Percentiles rank a stretch among this genome's conserved stretches.
Conservation (phyloP, 1,140 invertebrate genomes). For the Sitobion miscanthi region DNA sequence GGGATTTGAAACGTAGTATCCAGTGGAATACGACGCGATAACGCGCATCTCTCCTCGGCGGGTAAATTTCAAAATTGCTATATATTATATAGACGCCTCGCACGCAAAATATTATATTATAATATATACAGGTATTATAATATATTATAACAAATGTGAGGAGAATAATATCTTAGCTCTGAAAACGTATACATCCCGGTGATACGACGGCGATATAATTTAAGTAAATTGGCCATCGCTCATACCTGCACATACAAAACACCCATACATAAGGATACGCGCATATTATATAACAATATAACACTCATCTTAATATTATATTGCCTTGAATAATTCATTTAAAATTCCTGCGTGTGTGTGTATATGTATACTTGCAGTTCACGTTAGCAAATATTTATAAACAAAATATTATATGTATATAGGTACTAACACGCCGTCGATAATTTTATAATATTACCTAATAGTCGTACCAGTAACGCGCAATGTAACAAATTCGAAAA, state of each 20-base stretch:
- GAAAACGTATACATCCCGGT: background rate
- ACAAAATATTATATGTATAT: too few relatives aligned
- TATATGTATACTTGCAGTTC: too few relatives aligned
- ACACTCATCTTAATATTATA: background rate
- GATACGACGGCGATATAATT: background rate
- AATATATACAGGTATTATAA: background rate
- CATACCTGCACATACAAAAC: background rate
- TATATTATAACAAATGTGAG: background rate
- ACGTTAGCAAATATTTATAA: too few relatives aligned
- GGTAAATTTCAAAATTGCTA: background rate
- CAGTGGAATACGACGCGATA: background rate
- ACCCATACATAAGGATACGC: background rate
- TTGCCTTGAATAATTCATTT: background rate
- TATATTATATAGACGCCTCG: background rate
- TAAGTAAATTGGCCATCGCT: background rate
- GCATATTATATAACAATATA: background rate
- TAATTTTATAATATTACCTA: too few relatives aligned
- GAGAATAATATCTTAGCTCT: background rate
- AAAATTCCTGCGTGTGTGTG: background rate
- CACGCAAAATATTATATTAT: background rate
- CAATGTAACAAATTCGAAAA: too few relatives aligned
- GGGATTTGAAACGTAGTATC: background rate
- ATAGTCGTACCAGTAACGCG: too few relatives aligned
- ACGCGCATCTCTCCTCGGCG: background rate
- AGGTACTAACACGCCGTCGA: too few relatives aligned